These are phyloP conservation scores for Drosophila kepulauana DNA, from an alignment of 1,140 invertebrate genomes.

Conservation along the genomic window DNA sequence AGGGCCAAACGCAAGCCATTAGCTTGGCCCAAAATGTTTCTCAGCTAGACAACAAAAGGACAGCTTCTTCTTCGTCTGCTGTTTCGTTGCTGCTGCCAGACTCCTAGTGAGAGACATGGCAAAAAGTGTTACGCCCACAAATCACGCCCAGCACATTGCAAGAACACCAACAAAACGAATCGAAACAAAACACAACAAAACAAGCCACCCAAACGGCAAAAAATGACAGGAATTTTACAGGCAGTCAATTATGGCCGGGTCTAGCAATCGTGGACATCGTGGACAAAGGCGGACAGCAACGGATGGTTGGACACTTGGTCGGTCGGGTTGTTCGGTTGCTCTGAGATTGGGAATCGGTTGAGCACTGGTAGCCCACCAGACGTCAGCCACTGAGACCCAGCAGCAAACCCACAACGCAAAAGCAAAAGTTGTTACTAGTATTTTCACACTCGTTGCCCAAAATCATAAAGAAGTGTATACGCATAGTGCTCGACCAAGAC, in stretches of 20 bases:
- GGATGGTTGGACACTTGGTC: neutral
- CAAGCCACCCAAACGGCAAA: conserved; percentile 54
- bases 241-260: conserved; percentile 74
- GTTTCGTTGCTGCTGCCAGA: neutral
- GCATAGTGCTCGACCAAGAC: no score
- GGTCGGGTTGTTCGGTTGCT: neutral
- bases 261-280: conserved; percentile 16
- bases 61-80: conserved; percentile 29
- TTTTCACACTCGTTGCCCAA: conserved; percentile 7
- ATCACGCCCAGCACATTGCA: conserved; percentile 70
- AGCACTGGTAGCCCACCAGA: conserved; percentile 36
- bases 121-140: conserved; percentile 77
- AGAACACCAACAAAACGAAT: conserved; percentile 9
- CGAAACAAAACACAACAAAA: conserved; percentile 35
- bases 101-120: neutral
- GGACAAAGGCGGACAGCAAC: no score
- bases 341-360: conserved; percentile 11
- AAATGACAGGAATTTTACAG: conserved; percentile 79
- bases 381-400: conserved; percentile 31
- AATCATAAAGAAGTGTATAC: neutral
- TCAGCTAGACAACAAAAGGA: conserved; percentile 69
- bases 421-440: conserved; percentile 62
- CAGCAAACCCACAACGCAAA: conserved; percentile 55
- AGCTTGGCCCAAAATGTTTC: conserved; percentile 58
- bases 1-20: conserved; percentile 59